These are phyloP conservation scores for Steinernema khuongi DNA, from an alignment of 1,140 invertebrate species.

Conservation along the genomic window DNA sequence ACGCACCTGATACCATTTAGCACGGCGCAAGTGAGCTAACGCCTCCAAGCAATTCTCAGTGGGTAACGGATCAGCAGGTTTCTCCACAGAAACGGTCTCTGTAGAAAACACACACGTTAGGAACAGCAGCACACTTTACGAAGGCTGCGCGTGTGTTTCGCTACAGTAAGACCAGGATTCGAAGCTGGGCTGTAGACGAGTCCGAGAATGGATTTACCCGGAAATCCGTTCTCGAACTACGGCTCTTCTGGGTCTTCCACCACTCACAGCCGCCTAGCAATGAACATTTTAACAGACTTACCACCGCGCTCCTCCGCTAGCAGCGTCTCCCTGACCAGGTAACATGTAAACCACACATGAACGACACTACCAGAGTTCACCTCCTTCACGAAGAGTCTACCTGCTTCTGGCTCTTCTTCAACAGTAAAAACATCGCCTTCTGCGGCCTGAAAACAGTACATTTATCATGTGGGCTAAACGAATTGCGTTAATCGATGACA, in stretches of 20 bases:
- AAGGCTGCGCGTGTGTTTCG: background rate
- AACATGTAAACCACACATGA: background rate
- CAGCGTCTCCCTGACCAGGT: background rate
- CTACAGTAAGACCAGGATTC: background rate
- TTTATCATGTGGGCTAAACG: too few species aligned
- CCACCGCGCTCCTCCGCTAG: background rate
- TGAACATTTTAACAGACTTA: background rate
- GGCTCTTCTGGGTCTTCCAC: background rate
- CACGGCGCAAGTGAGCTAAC: background rate
- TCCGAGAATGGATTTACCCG: background rate
- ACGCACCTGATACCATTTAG: conserved; percentile 9
- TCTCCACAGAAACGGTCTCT: background rate
- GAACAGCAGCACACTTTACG: background rate
- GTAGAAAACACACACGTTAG: conserved; percentile 1
- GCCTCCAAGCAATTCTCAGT: conserved; percentile 1
- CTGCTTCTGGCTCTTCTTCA: background rate
- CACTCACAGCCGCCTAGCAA: background rate
- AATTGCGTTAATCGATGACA: too few species aligned
- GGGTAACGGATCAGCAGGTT: conserved; percentile 2
- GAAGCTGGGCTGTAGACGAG: background rate
- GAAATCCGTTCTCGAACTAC: conserved; percentile 4
- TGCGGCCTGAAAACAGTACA: too few species aligned
- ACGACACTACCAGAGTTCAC: background rate
- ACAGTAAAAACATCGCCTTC: background rate
- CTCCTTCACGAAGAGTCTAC: background rate